Base-by-base conservation (phyloP, 2,113 vertebrate genomes). In the Eidolon helvum region DNA sequence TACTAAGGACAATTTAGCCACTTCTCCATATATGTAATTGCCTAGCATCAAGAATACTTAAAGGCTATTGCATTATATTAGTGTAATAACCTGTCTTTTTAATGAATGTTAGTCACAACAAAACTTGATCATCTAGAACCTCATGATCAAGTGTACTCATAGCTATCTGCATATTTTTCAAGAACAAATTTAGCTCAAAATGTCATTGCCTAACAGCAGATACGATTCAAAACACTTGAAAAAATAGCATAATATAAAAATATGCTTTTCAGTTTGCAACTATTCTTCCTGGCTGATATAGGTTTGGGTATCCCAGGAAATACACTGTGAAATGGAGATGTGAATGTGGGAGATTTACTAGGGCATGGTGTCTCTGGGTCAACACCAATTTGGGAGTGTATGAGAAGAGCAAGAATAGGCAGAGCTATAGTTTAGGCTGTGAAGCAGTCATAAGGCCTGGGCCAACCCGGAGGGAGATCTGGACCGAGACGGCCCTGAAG, bases 81-180 rank as follows among this genome's bases (percentile, higher is more conserved):
- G 16, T 83, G 50, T 74, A 83, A 89, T 59, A 87, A 85, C 5
- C 50, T 87, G 21, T 87, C n/a, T 90, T 90, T 72, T 90, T 86
- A 93, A 90, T 53, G 28, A 95, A 79, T 90, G 57, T 48, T 87
- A 84, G 11, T 66, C 22, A 94, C 63, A 93, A 78, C 40, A 83
- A 90, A 85, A 74, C 45, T 71, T 65, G 50, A 91, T 72, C 7
- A 75, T 45, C 55, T 91, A 69, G 71, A 94, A 50, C 22, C 4
- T 65, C 53, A 75, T 83, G 68, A 93, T 79, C 10, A 89, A 92
- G 16, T 74, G 19, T n/a, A 82, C 15, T 88, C 53, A 69, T 2
- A 61, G 45, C 26, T 75, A 59, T 28, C 2, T 59, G 5, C 38
- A 57, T 55, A 53, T 43, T 94, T 94, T 83, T 30, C 91, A 91